phyloP scores from a whole-genome alignment of 2,888 invertebrate species.

The Chrysolina americana region DNA sequence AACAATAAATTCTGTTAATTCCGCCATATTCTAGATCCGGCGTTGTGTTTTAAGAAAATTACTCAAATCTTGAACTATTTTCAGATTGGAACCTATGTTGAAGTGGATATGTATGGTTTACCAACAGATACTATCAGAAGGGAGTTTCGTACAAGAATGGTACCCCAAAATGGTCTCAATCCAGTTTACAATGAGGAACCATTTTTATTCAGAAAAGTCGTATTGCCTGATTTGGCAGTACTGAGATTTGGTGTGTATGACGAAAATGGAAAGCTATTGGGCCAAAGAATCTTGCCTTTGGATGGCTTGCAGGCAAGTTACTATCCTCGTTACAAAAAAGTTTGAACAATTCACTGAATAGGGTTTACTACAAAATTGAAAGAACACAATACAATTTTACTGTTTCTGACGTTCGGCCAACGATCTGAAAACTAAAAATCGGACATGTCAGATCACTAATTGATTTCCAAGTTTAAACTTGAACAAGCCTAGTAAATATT shows the following conservation, averaged over 20 bases:
- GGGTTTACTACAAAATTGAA: too few relatives aligned
- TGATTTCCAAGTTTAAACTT: too few relatives aligned
- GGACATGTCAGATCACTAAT: too few relatives aligned
- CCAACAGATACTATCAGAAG: constrained; percentile 99
- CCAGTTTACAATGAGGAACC: constrained; percentile 99
- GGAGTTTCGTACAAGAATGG: constrained; percentile 96
- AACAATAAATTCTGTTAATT: too few relatives aligned
- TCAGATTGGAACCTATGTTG: constrained; percentile 92
- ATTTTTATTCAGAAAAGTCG: constrained; percentile 98
- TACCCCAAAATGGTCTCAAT: constrained; percentile 98
- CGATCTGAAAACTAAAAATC: too few relatives aligned
- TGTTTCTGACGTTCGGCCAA: too few relatives aligned
- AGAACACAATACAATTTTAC: too few relatives aligned
- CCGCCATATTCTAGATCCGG: too few relatives aligned
- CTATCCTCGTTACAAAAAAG: too few relatives aligned
- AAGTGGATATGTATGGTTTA: constrained; percentile 97
- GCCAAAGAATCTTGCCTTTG: constrained; percentile 96
- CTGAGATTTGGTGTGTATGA: constrained; percentile 98
- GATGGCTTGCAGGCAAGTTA: constrained; percentile 81
- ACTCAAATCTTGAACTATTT: background rate
- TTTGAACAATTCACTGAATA: too few relatives aligned
- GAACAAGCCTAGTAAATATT: too few relatives aligned
- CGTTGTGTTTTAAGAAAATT: background rate
- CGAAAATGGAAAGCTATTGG: constrained; percentile 92
- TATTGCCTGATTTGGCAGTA: constrained; percentile 97